Percentiles rank a stretch among this genome's conserved stretches.
Conservation (phyloP, 1,140 invertebrate genomes). For the Drosophila melanogaster region DNA sequence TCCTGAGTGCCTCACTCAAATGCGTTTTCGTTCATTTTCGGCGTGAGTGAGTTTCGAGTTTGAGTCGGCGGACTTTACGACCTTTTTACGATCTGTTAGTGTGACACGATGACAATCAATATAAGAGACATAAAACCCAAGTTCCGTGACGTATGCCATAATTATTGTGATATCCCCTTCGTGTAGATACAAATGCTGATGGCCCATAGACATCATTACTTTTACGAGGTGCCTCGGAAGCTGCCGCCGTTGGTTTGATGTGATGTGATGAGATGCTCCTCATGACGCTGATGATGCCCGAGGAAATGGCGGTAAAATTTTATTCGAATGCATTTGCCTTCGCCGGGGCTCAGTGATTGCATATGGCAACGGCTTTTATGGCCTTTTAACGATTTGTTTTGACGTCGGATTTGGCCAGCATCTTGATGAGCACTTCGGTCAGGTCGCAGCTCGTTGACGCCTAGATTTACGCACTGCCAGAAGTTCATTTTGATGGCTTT, state of each 20-base stretch:
- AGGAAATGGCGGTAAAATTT: constrained; percentile 81
- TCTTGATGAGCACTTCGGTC: constrained; percentile 37
- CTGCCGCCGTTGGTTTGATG: constrained; percentile 65
- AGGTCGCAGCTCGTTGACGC: constrained; percentile 58
- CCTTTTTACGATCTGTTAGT: constrained; percentile 84
- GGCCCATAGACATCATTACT: constrained; percentile 73
- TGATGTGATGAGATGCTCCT: constrained; percentile 7
- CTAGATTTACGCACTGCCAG: constrained; percentile 58
- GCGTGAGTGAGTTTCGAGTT: constrained; percentile 25
- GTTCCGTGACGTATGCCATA: constrained; percentile 83
- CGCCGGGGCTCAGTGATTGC: constrained; percentile 46
- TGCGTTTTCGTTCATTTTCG: constrained; percentile 38
- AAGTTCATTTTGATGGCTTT: constrained; percentile 22
- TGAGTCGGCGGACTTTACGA: constrained; percentile 71
- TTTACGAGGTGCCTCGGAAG: constrained; percentile 80
- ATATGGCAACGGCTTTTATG: constrained; percentile 79
- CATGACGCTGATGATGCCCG: constrained; percentile 57
- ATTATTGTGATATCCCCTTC: constrained; percentile 73
- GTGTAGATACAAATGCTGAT: constrained; percentile 52
- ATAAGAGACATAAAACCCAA: constrained; percentile 81
- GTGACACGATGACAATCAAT: constrained; percentile 82
- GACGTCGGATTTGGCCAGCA: constrained; percentile 70
- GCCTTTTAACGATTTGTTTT: constrained; percentile 84
- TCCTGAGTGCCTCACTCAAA: constrained; percentile 37
- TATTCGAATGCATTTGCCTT: constrained; percentile 78